These are phyloP conservation scores for Ceuthmochares aereus DNA, from an alignment of 2,113 vertebrate species.

Conservation along the genomic window DNA sequence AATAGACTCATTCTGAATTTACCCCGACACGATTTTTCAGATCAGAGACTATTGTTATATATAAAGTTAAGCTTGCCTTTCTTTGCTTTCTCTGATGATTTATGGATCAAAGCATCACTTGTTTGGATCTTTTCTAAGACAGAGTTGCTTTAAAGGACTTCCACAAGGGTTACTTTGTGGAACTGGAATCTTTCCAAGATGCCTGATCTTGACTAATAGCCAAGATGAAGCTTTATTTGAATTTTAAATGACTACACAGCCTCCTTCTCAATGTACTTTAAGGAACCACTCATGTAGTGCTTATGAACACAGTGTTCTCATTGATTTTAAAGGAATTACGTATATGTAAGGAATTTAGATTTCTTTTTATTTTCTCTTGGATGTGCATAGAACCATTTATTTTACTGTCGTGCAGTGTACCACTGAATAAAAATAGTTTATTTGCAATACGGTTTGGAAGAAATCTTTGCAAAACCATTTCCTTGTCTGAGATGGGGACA, in stretches of 20 bases:
- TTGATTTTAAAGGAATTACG: neutral
- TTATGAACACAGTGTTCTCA: neutral
- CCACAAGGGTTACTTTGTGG: neutral
- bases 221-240: constrained; percentile 9
- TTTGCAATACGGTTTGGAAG: neutral
- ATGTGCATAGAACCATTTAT: neutral
- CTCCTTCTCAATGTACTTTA: neutral
- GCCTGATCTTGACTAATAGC: constrained; percentile 10
- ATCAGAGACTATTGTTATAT: neutral
- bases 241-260: neutral
- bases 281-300: neutral
- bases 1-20: neutral
- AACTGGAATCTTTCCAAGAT: constrained; percentile 3
- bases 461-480: neutral
- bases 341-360: neutral
- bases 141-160: neutral
- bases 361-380: neutral
- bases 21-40: neutral
- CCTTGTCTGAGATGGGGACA: neutral
- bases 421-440: neutral
- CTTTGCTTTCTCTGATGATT: neutral
- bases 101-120: constrained; percentile 7
- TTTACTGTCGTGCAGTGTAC: neutral
- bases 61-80: neutral
- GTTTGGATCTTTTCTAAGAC: neutral